Evolutionary conservation across 1,140 invertebrate genomes (phyloP).

Genomic region (Diuraphis noxia): DNA sequence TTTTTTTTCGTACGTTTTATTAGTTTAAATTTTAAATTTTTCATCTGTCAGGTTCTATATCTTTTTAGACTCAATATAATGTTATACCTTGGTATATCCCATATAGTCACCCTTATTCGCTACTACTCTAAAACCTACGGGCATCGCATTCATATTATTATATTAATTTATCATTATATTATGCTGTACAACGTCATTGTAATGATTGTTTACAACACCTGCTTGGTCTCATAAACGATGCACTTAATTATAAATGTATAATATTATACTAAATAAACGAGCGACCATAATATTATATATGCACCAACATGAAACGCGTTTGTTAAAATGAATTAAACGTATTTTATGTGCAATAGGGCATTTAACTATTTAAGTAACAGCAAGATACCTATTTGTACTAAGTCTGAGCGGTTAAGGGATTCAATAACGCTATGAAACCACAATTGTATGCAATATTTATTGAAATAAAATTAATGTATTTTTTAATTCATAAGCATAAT

Average conservation of each 20-base stretch:
- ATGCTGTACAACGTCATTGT: background rate
- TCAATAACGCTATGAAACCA: no score
- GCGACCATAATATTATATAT: background rate
- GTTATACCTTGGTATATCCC: background rate
- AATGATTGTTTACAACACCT: background rate
- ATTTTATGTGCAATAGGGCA: background rate
- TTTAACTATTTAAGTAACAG: rapidly evolving
- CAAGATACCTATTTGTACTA: no score
- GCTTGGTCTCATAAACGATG: background rate
- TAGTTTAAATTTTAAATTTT: no score
- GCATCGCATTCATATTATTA: background rate
- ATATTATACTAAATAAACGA: background rate
- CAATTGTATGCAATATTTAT: no score
- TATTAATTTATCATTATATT: background rate
- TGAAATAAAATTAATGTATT: no score
- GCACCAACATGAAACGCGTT: background rate
- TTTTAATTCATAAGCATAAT: no score
- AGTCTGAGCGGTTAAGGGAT: no score
- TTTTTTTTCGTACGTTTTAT: no score
- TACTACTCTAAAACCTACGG: background rate
- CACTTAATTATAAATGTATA: background rate
- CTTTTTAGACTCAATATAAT: no score
- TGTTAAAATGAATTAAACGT: background rate
- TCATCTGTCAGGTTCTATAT: no score
- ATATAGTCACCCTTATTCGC: background rate